A percentile compares a stretch with the other conserved stretches of the same genome.
Conservation (phyloP, 2,113 vertebrate species). For the Pachycephala philippinensis region DNA sequence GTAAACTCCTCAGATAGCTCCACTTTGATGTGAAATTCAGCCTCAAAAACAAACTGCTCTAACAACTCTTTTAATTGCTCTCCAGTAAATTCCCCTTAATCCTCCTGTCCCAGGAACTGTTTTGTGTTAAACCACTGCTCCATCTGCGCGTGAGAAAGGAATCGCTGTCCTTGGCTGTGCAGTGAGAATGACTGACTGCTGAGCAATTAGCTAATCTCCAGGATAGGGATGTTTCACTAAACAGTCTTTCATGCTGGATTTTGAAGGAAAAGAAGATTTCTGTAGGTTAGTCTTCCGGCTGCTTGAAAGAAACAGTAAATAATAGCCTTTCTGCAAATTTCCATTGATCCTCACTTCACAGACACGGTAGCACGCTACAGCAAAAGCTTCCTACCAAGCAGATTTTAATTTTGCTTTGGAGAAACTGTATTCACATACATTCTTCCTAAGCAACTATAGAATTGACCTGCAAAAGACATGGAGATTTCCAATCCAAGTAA, state of each 20-base stretch:
- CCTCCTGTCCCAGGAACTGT: constrained; percentile 20
- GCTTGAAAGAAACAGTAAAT: constrained; percentile 34
- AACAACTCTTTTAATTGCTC: constrained; percentile 49
- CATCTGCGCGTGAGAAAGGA: neutral
- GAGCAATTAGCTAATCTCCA: constrained; percentile 59
- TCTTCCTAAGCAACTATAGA: neutral
- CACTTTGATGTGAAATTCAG: constrained; percentile 46
- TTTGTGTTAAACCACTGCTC: constrained; percentile 23
- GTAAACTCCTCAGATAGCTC: neutral
- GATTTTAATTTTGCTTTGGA: constrained; percentile 3
- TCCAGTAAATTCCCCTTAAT: constrained; percentile 63
- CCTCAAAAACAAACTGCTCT: constrained; percentile 33
- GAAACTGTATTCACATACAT: neutral
- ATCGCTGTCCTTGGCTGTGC: neutral
- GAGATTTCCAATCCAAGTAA: neutral
- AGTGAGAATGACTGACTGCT: constrained; percentile 30
- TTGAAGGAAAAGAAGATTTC: constrained; percentile 30
- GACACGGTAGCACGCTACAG: neutral
- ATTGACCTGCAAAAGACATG: neutral
- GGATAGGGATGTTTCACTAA: constrained; percentile 31
- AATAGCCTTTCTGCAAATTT: constrained; percentile 24
- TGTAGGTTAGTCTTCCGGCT: neutral
- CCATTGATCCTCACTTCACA: constrained; percentile 40
- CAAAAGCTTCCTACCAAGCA: neutral
- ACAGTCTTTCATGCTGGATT: constrained; percentile 45